Evolutionary conservation across 2,797 vertebrate genomes (phyloP).

Genomic region (Bovichtus variegatus): DNA sequence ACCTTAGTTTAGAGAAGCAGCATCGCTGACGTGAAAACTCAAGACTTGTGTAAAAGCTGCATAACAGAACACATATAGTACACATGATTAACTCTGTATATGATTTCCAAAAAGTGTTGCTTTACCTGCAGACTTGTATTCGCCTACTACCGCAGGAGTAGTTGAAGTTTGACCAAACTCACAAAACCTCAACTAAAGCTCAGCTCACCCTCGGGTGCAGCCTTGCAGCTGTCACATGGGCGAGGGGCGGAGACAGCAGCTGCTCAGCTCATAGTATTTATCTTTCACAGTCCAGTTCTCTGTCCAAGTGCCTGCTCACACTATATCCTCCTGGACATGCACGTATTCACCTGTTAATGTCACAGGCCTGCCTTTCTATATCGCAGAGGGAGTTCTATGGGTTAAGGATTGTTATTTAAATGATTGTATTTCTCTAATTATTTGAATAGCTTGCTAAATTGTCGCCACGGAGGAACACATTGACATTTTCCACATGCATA

Average conservation of each 20-base stretch:
- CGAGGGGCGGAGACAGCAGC: slow-evolving; percentile 15
- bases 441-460: not conserved
- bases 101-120: not conserved
- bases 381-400: not conserved
- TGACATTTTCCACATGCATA: not conserved
- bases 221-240: not conserved
- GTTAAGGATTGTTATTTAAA: not conserved
- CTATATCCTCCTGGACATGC: not conserved
- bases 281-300: not conserved
- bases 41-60: not conserved
- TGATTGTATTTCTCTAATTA: not conserved
- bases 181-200: not conserved
- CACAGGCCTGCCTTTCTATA: not conserved
- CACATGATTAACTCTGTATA: not conserved
- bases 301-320: not conserved
- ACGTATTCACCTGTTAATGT: not conserved
- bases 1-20: not conserved
- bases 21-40: not conserved
- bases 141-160: accelerated
- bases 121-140: slow-evolving; percentile 32
- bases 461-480: not conserved
- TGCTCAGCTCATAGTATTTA: not conserved
- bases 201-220: not conserved
- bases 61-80: not conserved
- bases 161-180: not conserved